Percentiles rank a stretch among this genome's conserved stretches.
Conservation (phyloP, 2,113 vertebrate genomes). For the Isichthys henryi region DNA sequence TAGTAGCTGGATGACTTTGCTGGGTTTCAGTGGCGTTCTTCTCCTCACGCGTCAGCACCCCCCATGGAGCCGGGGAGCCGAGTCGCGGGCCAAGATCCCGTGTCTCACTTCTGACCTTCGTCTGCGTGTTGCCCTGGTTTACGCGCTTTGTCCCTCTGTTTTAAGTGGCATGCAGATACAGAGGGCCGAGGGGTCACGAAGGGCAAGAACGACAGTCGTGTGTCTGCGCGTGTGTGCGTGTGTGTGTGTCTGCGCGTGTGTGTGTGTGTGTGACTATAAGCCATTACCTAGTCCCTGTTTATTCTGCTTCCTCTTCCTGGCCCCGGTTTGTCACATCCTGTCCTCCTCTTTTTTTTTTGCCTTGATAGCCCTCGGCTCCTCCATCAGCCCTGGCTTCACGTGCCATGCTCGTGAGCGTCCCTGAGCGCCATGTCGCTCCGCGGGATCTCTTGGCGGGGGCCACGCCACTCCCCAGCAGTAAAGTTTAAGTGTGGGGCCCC, state of each 20-base stretch:
- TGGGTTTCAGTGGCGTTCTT: background rate
- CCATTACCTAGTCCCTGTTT: slow-evolving; percentile 38
- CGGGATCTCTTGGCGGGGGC: background rate
- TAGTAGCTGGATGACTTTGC: background rate
- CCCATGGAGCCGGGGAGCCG: background rate
- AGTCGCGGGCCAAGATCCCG: background rate
- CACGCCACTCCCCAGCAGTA: background rate
- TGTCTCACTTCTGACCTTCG: background rate
- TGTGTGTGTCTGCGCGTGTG: background rate
- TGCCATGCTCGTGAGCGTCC: background rate
- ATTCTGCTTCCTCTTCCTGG: slow-evolving; percentile 53
- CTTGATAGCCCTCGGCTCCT: background rate
- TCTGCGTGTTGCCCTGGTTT: background rate
- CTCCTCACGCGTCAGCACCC: background rate
- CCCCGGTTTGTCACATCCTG: slow-evolving; percentile 51
- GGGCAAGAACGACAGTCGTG: background rate
- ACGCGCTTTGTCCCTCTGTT: background rate
- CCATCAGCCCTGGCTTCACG: background rate
- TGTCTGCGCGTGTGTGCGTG: too few species aligned
- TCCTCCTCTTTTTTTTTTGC: slow-evolving; percentile 10
- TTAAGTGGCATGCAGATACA: background rate
- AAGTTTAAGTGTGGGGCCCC: background rate
- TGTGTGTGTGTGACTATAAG: slow-evolving; percentile 1
- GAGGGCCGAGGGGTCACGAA: background rate
- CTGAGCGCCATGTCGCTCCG: background rate